Conservation (phyloP, 1,140 invertebrate genomes). For the Zaprionus tsacasi region DNA sequence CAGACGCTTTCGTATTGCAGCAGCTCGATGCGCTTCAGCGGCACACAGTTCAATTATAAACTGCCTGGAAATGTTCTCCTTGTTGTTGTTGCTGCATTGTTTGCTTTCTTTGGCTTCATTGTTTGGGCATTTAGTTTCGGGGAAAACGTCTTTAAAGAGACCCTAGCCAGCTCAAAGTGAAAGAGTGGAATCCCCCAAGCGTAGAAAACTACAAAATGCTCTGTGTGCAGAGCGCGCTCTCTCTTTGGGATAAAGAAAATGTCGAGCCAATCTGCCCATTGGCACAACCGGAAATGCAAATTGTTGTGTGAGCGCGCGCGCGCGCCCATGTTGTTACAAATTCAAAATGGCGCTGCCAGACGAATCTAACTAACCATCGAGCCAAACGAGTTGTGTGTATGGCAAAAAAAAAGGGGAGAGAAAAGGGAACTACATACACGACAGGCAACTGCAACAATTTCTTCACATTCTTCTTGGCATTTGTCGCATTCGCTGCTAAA, state of each 20-base stretch:
- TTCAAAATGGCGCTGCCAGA: conserved; percentile 70
- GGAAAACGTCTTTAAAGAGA: conserved; percentile 56
- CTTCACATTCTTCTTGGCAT: conserved; percentile 16
- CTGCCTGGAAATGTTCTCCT: conserved; percentile 55
- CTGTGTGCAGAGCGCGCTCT: not conserved
- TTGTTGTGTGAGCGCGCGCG: conserved; percentile 59
- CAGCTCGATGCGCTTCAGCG: conserved; percentile 68
- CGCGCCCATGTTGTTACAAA: conserved; percentile 79
- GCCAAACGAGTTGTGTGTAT: conserved; percentile 46
- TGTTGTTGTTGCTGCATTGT: conserved; percentile 38
- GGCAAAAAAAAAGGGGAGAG: not conserved
- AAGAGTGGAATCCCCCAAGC: conserved; percentile 62
- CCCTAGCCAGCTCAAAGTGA: conserved; percentile 56
- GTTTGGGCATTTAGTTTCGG: conserved; percentile 24
- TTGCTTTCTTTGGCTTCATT: conserved; percentile 39
- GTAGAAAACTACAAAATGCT: conserved; percentile 51
- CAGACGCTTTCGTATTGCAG: conserved; percentile 15
- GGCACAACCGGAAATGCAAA: conserved; percentile 78
- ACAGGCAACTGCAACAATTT: conserved; percentile 21
- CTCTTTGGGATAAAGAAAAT: conserved; percentile 8
- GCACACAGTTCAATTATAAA: conserved; percentile 77
- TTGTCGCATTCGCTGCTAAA: conserved; percentile 16
- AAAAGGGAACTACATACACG: conserved; percentile 15
- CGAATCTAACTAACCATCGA: conserved; percentile 68
- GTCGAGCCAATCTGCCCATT: conserved; percentile 51